phyloP scores from a whole-genome alignment of 2,797 vertebrate genomes.

The Clarias pachynema region DNA sequence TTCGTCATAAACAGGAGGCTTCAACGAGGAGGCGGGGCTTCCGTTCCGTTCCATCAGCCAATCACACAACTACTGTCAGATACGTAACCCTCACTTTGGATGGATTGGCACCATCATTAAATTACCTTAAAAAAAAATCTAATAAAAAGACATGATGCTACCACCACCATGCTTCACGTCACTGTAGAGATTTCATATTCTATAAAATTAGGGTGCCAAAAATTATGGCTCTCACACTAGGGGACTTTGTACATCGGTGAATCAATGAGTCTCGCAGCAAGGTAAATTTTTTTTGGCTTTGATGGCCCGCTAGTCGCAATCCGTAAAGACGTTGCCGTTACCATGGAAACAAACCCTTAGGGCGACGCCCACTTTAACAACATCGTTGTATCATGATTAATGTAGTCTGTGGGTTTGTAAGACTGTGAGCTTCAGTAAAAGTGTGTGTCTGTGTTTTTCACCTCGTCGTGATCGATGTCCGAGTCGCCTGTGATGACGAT shows the following conservation, averaged over 20 bases:
- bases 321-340: not conserved
- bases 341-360: not conserved
- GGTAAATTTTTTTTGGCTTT: not conserved
- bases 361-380: not conserved
- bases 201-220: not conserved
- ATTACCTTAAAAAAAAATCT: not conserved
- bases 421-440: not conserved
- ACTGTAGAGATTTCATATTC: too few relatives aligned
- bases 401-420: not conserved
- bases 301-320: not conserved
- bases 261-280: not conserved
- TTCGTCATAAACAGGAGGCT: not conserved
- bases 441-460: constrained; percentile 59
- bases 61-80: not conserved
- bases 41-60: not conserved
- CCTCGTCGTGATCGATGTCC: constrained; percentile 97
- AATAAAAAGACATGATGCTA: not conserved
- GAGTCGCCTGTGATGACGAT: constrained; percentile 98
- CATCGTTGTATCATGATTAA: not conserved
- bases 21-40: not conserved
- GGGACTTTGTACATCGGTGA: not conserved
- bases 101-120: not conserved
- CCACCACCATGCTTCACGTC: not conserved
- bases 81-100: not conserved
- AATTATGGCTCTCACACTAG: not conserved